These are phyloP conservation scores for Gallinago undulata DNA, from an alignment of 2,113 vertebrate genomes.

Conservation along the genomic window DNA sequence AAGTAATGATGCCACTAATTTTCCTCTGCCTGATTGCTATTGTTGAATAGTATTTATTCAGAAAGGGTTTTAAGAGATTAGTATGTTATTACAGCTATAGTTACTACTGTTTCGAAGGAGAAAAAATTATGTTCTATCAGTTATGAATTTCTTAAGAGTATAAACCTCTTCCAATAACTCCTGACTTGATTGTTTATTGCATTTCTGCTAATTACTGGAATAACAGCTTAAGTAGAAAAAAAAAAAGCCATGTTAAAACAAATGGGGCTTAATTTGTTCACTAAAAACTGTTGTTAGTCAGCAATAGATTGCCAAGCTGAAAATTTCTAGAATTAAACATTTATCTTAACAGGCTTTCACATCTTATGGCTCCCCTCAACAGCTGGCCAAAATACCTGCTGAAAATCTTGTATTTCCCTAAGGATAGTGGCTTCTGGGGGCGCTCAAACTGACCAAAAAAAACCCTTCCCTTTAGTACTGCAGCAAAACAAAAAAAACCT, in stretches of 20 bases:
- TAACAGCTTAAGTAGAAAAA: slow-evolving; percentile 22
- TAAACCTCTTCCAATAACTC: neutral
- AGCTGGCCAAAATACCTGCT: neutral
- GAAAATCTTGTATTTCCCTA: neutral
- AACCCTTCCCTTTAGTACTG: neutral
- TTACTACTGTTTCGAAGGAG: neutral
- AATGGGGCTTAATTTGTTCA: neutral
- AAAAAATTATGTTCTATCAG: neutral
- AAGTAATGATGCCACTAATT: neutral
- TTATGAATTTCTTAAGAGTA: neutral
- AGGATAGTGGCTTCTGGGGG: neutral
- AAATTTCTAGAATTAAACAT: neutral
- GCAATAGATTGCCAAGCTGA: neutral
- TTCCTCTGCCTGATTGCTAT: neutral
- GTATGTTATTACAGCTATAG: neutral
- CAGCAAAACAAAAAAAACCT: neutral
- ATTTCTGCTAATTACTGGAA: slow-evolving; percentile 33
- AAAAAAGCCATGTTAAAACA: neutral
- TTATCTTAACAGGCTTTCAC: neutral
- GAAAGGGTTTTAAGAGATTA: slow-evolving; percentile 34
- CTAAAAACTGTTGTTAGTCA: slow-evolving; percentile 15
- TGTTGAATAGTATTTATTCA: neutral
- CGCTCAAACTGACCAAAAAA: neutral
- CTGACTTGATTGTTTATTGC: slow-evolving; percentile 26
- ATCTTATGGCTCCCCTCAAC: neutral